These are phyloP conservation scores for Silurus glanis DNA, from an alignment of 2,113 vertebrate genomes.

Conservation along the genomic window DNA sequence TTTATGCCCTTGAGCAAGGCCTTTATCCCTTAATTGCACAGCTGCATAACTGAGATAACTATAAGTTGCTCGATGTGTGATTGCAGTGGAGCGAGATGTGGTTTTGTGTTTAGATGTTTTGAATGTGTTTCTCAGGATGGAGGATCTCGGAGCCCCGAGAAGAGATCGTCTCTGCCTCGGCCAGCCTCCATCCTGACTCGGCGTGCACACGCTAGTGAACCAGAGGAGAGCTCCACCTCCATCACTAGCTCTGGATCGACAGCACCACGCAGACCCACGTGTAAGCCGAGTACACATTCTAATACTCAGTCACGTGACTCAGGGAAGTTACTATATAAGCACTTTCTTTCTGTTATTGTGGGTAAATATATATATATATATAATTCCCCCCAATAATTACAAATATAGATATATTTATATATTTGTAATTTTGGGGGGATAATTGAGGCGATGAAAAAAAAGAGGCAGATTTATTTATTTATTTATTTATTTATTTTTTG, in stretches of 20 bases:
- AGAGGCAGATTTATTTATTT: too few species aligned
- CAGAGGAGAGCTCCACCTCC: slow-evolving; percentile 90
- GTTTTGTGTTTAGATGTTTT: not conserved
- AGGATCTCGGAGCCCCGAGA: slow-evolving; percentile 85
- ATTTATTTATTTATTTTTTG: too few species aligned
- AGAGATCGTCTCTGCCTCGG: slow-evolving; percentile 86
- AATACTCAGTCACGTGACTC: not conserved
- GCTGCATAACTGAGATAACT: too few species aligned
- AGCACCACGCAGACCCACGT: slow-evolving; percentile 87
- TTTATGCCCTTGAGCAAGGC: too few species aligned
- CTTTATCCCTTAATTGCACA: too few species aligned
- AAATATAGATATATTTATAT: too few species aligned
- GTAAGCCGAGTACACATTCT: slow-evolving; percentile 66
- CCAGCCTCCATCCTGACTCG: slow-evolving; percentile 86
- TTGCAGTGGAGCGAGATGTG: not conserved
- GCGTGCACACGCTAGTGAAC: slow-evolving; percentile 77
- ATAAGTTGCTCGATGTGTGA: not conserved
- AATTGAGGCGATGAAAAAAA: too few species aligned
- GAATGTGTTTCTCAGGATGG: slow-evolving; percentile 79
- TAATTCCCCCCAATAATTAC: too few species aligned
- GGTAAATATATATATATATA: too few species aligned
- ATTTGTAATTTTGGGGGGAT: too few species aligned
- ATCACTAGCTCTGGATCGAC: slow-evolving; percentile 89
- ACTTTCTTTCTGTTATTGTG: too few species aligned
- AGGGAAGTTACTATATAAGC: too few species aligned